Base-by-base conservation (phyloP, 1,140 invertebrate genomes). In the Ladona fulva region DNA sequence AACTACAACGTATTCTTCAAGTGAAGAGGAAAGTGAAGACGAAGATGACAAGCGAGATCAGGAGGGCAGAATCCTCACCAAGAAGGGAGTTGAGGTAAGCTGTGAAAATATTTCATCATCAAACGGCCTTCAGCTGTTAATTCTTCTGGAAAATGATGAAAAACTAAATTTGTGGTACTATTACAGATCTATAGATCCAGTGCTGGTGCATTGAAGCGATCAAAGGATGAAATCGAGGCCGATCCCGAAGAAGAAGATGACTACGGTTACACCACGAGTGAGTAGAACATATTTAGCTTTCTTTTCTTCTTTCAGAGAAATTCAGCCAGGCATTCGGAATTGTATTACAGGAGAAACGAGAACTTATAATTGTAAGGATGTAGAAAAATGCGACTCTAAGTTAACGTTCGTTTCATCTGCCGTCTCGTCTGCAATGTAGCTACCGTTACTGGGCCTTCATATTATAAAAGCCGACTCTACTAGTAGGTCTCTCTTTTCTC, bases 221-320 rank as follows among this genome's bases (percentile, higher is more conserved):
- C 88, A 73, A 92, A 92, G 85, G 90, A 91, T 81, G 94, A 95
- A 86, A 91, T 90, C 74, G 89, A 89, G 24, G 90, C 89, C 0
- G 95, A 97, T 84, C 87, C 90, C 11, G 95, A 97, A 81, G 85
- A 92, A 82, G 95, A 97, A 84, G 95, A 97, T 82, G 90, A 94
- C 78, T 97, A 93, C 85, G 95, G 96, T 37, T 98, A 98, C 86
- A 98, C 96, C 7, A 86, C 86, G 82, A 92, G 96, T 98, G 87
- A 94, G 93, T 92, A 76, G 44, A 24, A 74, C 25, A 8, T 5
- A 37, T 37, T 37, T 37, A 5, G 3, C 8, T 37, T 37, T 37
- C 29, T 37, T 5, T 37, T n/a, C n/a, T 37, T 37, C 29, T 37
- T 37, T 37, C 29, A 37, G 29, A 8, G 29, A 37, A 8, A 37